Evolutionary conservation across 2,888 invertebrate species (phyloP), one percentile per base, ranked within the genome.

Genomic region (Pyrocoelia pectoralis): DNA sequence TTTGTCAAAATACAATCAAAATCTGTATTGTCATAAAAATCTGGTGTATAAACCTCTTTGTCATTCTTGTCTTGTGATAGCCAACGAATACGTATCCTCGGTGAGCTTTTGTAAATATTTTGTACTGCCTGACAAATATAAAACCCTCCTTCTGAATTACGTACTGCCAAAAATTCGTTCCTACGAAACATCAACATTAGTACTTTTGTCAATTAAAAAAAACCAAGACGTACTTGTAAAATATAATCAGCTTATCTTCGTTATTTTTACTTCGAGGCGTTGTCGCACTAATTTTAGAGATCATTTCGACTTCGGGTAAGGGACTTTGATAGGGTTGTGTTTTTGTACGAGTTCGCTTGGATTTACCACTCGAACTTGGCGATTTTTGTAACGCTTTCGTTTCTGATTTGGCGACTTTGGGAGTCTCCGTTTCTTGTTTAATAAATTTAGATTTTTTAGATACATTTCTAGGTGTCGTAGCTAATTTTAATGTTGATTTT

Each of bases 1-100:
- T 94, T 95, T 5, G 95, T 95, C 72, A 93, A 84, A 79, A 95
- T 93, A 80, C 94, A 94, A 80, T 94, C 94, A 83, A 94, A 93
- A 80, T 93, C 92, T 74, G 93, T 95, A 68, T 87, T 84, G 79
- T 96, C 95, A 79, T 94, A 93, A 82, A 95, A 96, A 82, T 95
- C 95, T 0, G 94, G 93, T 64, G 91, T 91, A 83, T 94, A 95
- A 1, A 91, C 87, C 80, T 89, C 89, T 28, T 86, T 83, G 67
- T 87, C 86, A 18, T 84, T 83, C 80, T 89, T 88, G 71, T 91
- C 90, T 78, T 93, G 91, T 0, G 93, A 92, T 54, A 95, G 83
- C 96, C 96, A 96, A 76, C 94, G 90, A 73, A 96, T 95, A 76
- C 91, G 91, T 77, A 95, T 94, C 79, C 90, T 90, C 63, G 90